A percentile compares a stretch with the other conserved stretches of the same genome.
These are phyloP conservation scores for Cephalophus harveyi DNA, from an alignment of 2,113 vertebrate genomes.

Conservation along the genomic window DNA sequence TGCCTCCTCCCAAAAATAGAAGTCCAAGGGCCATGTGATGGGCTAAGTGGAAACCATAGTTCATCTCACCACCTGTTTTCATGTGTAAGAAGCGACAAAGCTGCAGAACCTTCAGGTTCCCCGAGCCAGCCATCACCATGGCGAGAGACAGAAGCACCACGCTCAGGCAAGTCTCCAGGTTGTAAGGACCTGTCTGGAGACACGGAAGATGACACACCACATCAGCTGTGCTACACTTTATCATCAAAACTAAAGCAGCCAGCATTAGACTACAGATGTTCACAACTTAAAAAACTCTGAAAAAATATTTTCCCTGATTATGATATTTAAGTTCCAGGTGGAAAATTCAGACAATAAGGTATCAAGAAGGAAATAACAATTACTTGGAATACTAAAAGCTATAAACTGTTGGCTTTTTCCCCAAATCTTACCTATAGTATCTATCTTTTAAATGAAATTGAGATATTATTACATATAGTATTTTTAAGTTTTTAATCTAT, in stretches of 20 bases:
- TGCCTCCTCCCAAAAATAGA: constrained; percentile 95
- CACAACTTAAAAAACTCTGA: background rate
- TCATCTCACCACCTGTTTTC: constrained; percentile 95
- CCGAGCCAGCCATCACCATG: constrained; percentile 97
- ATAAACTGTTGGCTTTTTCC: background rate
- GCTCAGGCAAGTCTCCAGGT: constrained; percentile 93
- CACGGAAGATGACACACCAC: background rate
- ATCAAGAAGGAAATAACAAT: background rate
- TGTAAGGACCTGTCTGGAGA: constrained; percentile 92
- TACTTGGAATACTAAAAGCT: background rate
- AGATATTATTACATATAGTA: background rate
- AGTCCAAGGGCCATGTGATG: constrained; percentile 98
- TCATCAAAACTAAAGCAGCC: accelerated
- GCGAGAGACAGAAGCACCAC: constrained; percentile 94
- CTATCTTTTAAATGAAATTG: background rate
- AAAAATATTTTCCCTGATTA: background rate
- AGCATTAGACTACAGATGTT: background rate
- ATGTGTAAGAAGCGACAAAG: constrained; percentile 97
- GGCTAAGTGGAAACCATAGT: constrained; percentile 98
- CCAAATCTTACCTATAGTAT: background rate
- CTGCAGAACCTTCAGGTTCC: constrained; percentile 94
- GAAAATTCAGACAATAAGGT: background rate
- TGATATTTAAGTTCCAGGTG: background rate
- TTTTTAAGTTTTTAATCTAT: background rate
- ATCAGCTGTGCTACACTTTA: background rate